Evolutionary conservation across 1,140 invertebrate genomes (phyloP).

Genomic region (Xylocopa sonorina): DNA sequence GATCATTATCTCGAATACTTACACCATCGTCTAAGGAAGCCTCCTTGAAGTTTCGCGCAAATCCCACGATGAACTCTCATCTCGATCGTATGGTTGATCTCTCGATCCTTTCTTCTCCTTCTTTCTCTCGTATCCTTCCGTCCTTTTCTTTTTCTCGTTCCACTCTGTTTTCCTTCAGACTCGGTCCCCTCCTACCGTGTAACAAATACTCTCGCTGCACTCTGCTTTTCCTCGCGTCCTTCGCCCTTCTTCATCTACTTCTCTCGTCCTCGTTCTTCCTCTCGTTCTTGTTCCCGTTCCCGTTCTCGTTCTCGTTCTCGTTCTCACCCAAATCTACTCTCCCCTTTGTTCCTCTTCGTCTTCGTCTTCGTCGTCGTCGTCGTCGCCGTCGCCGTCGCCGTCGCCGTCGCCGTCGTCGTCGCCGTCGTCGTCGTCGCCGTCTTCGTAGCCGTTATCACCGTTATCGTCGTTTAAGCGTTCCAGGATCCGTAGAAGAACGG

Average conservation of each 20-base stretch:
- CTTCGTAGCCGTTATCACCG: background rate
- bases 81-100: constrained; percentile 33
- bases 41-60: constrained; percentile 79
- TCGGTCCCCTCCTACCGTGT: too few relatives aligned
- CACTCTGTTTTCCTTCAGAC: too few relatives aligned
- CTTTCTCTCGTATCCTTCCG: background rate
- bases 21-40: constrained; percentile 80
- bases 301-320: background rate
- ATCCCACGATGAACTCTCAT: constrained; percentile 80
- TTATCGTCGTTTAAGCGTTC: background rate
- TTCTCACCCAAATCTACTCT: background rate
- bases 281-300: background rate
- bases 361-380: background rate
- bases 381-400: background rate
- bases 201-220: too few relatives aligned
- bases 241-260: too few relatives aligned
- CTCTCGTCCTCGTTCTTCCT: background rate
- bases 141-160: background rate
- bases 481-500: constrained; percentile 26
- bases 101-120: background rate
- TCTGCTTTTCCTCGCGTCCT: too few relatives aligned
- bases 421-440: background rate
- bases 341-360: background rate
- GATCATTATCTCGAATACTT: constrained; percentile 63
- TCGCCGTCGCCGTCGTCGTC: background rate